Evolutionary conservation across 2,113 vertebrate genomes (phyloP).

Genomic region (Tragelaphus scriptus): DNA sequence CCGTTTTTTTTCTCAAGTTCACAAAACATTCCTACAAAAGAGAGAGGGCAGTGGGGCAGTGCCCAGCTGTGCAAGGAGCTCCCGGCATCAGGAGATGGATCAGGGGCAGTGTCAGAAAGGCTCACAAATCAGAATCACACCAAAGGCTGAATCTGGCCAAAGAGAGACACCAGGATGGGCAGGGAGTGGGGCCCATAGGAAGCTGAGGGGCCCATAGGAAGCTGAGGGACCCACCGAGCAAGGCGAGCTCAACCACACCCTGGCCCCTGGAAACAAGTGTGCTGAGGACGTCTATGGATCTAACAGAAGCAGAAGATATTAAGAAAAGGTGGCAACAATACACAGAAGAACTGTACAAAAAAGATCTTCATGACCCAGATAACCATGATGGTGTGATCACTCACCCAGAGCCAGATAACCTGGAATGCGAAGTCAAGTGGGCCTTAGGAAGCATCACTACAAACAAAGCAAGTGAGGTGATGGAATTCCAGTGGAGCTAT

Average conservation of each 20-base stretch:
- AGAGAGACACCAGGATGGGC: accelerated
- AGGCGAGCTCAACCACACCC: neutral
- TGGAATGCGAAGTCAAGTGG: neutral
- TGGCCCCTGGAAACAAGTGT: accelerated
- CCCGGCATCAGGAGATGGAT: neutral
- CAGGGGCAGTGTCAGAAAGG: neutral
- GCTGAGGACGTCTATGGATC: neutral
- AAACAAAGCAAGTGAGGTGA: neutral
- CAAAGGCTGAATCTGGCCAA: accelerated
- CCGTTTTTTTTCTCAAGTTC: slow-evolving; percentile 70
- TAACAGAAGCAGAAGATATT: neutral
- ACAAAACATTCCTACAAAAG: slow-evolving; percentile 64
- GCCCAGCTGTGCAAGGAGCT: neutral
- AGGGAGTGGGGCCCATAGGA: accelerated
- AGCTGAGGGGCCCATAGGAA: accelerated
- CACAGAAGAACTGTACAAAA: neutral
- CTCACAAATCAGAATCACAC: accelerated
- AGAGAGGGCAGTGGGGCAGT: slow-evolving; percentile 10
- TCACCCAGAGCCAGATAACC: neutral
- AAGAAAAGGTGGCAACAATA: neutral
- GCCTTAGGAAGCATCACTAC: neutral
- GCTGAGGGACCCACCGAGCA: accelerated
- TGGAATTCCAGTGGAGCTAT: neutral
- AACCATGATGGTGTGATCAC: neutral
- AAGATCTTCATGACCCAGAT: neutral